Evolutionary conservation across 1,140 invertebrate species (phyloP), one percentile per base, ranked within the genome.

Genomic region (Sycophaga agraensis): DNA sequence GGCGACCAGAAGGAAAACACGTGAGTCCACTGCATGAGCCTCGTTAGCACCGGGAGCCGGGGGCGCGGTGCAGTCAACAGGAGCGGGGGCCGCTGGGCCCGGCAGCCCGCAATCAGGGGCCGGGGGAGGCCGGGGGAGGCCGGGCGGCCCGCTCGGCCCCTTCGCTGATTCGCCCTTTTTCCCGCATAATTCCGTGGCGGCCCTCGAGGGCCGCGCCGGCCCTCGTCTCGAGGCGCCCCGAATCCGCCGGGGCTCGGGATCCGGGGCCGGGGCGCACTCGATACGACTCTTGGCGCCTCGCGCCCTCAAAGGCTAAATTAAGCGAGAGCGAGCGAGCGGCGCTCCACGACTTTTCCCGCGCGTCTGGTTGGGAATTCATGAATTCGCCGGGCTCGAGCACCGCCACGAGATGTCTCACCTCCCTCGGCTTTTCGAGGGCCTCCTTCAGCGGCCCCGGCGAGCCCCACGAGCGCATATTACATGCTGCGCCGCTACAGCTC

Each of bases 1-100:
- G 71, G 74, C 26, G 76, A 78, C 34, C 77, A 80, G 45, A 80
- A 81, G 60, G 79, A 81, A 66, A 80, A 79, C 68, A 79, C 72
- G 79, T 81, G 49, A 79, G 79, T 79, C 48, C 31, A 26, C 22
- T 37, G 6, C 22, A 16, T 35, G 16, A n/a, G n/a, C n/a, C n/a
- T n/a, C n/a, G n/a, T n/a, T n/a, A n/a, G n/a, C n/a, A n/a, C n/a
- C n/a, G n/a, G n/a, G n/a, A n/a, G n/a, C n/a, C n/a, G n/a, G n/a
- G n/a, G n/a, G n/a, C n/a, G n/a, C n/a, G n/a, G n/a, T n/a, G n/a
- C n/a, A n/a, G n/a, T n/a, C n/a, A n/a, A n/a, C n/a, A n/a, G n/a
- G n/a, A n/a, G n/a, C n/a, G n/a, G n/a, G n/a, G n/a, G n/a, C n/a
- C n/a, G n/a, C n/a, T n/a, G n/a, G n/a, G n/a, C n/a, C n/a, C n/a